Base-by-base conservation (phyloP, 1,140 invertebrate genomes). In the Hestina assimilis region DNA sequence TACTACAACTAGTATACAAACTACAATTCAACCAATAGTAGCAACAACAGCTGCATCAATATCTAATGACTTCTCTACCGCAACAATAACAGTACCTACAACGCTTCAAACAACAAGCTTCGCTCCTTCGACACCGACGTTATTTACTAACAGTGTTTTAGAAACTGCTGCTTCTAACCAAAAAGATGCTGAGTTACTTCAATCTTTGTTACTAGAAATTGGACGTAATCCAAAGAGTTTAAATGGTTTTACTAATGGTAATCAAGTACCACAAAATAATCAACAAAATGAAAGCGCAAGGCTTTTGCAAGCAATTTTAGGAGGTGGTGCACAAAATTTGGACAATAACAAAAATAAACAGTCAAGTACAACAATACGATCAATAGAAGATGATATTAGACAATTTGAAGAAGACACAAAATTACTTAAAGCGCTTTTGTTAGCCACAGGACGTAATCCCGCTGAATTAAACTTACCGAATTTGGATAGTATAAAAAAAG, bases 401-500 rank as follows among this genome's bases (percentile, higher is more conserved):
- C 77, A 86, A 50, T 76, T 85, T 54, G 72, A 86, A 63, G 83
- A 86, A 68, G 83, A 88, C 51, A 77, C 78, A 11, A 83, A 82
- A 72, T 64, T 87, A 40, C 66, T 87, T 47, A 79, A 79, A 69
- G 84, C 79, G 40, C 56, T 87, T 14, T 72, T 87, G 45, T 60
- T 76, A 61, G 84, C 81, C 19, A 84, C 74, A 3, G 82, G 82
- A 28, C 79, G 78, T 59, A 76, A 82, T 63, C 74, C 81, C 17
- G 54, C 62, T 8, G 71, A 76, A 4, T 66, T 82, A 11, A 79
- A 79, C 52, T 58, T 82, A 46, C 71, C 76, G 35, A 70, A 43
- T 46, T 59, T 82, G 47, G 59, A 69, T 38, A 45, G 53, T 52
- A 65, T 69, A 54, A 69, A 63, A 45, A 26, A 58, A 59, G 52